A percentile compares a stretch with the other conserved stretches of the same genome.
These are phyloP conservation scores for Megatriorchis doriae DNA, from an alignment of 2,113 vertebrate genomes.

Conservation along the genomic window DNA sequence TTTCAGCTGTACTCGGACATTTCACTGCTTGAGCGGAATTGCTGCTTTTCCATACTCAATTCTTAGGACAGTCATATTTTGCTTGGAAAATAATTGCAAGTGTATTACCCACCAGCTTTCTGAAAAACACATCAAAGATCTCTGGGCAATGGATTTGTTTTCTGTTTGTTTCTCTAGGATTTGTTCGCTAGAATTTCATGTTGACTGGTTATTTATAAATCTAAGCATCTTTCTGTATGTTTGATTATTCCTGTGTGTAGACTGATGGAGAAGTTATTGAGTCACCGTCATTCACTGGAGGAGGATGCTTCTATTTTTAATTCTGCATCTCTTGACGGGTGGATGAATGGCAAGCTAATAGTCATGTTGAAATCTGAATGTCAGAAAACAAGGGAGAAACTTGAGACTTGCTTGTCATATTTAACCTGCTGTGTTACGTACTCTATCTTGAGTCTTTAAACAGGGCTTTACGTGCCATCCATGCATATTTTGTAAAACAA, in stretches of 20 bases:
- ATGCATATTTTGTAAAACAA: not conserved
- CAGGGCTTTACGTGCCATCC: not conserved
- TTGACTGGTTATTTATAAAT: not conserved
- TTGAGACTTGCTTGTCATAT: not conserved
- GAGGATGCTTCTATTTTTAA: not conserved
- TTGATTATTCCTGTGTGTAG: not conserved
- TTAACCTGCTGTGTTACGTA: not conserved
- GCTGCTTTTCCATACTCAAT: not conserved
- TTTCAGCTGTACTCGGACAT: not conserved
- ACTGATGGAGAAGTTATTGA: not conserved
- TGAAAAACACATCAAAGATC: not conserved
- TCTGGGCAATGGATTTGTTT: not conserved
- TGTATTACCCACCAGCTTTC: not conserved
- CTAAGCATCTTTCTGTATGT: not conserved
- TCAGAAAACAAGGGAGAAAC: not conserved
- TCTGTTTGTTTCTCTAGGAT: not conserved
- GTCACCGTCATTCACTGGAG: not conserved
- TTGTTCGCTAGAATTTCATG: not conserved
- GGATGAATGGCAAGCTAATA: conserved; percentile 18
- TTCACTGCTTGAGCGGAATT: not conserved
- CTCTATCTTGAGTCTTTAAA: not conserved
- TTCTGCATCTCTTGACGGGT: not conserved
- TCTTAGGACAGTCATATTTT: not conserved
- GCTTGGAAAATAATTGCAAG: not conserved
- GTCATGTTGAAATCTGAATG: not conserved